A percentile compares a stretch with the other conserved stretches of the same genome.
phyloP scores from a whole-genome alignment of 2,888 invertebrate species.

The Hydroisotoma schaefferi region DNA sequence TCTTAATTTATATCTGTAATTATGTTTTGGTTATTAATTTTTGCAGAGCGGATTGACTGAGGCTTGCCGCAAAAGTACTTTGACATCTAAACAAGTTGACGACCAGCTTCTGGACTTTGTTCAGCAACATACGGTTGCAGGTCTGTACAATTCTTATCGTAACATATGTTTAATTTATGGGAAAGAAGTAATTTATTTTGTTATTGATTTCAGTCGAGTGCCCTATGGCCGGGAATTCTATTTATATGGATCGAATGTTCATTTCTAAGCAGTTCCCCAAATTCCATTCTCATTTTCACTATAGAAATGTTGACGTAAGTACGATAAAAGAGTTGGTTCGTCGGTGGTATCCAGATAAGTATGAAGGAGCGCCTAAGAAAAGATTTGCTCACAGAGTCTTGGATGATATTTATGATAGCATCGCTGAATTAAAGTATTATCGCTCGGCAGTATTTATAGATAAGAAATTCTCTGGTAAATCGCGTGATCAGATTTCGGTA shows the following conservation, averaged over 20 bases:
- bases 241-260: slow-evolving; percentile 82
- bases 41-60: slow-evolving; percentile 76
- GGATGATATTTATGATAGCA: slow-evolving; percentile 82
- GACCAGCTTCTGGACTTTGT: slow-evolving; percentile 68
- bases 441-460: slow-evolving; percentile 48
- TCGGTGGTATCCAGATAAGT: slow-evolving; percentile 70
- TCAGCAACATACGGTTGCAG: slow-evolving; percentile 55
- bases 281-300: slow-evolving; percentile 75
- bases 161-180: background rate
- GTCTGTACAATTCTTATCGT: slow-evolving; percentile 29
- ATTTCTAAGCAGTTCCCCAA: slow-evolving; percentile 76
- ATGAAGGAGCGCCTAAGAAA: slow-evolving; percentile 61
- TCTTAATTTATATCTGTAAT: background rate
- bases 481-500: no score
- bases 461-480: background rate
- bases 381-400: slow-evolving; percentile 66
- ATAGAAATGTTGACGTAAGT: slow-evolving; percentile 89
- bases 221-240: slow-evolving; percentile 81
- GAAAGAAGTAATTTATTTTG: background rate
- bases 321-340: slow-evolving; percentile 63
- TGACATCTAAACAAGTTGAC: slow-evolving; percentile 67
- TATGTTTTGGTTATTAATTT: slow-evolving; percentile 31
- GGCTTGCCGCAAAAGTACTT: slow-evolving; percentile 65
- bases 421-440: slow-evolving; percentile 78
- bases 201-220: slow-evolving; percentile 57